A percentile compares a stretch with the other conserved stretches of the same genome.
phyloP scores from a whole-genome alignment of 2,113 vertebrate species.

The Crotalus viridis region DNA sequence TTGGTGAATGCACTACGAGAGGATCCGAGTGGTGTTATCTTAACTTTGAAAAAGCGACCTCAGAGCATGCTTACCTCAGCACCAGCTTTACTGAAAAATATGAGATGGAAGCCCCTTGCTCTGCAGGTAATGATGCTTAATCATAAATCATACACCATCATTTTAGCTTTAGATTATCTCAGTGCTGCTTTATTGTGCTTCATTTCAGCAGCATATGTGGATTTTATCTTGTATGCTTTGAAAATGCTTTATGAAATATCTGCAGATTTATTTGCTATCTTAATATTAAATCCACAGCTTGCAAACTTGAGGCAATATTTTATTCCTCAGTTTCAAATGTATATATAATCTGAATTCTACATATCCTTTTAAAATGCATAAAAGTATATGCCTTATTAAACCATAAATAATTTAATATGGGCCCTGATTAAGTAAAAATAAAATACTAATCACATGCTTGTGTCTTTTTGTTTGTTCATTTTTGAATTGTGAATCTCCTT shows the following conservation, averaged over 20 bases:
- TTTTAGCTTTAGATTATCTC: conserved; percentile 78
- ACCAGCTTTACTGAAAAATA: conserved; percentile 99
- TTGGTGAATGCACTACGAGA: conserved; percentile 97
- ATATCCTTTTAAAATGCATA: conserved; percentile 22
- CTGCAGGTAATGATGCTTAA: conserved; percentile 95
- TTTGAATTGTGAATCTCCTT: not conserved
- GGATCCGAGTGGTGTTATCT: conserved; percentile 97
- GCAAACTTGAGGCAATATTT: conserved; percentile 52
- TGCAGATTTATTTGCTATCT: conserved; percentile 56
- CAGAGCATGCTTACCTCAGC: conserved; percentile 99
- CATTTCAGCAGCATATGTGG: conserved; percentile 78
- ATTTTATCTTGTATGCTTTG: conserved; percentile 73
- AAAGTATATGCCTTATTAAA: conserved; percentile 15
- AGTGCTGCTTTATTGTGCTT: conserved; percentile 81
- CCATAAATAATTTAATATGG: not conserved
- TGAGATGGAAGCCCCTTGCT: conserved; percentile 99
- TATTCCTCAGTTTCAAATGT: conserved; percentile 32
- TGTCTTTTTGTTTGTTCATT: not conserved
- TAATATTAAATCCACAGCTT: conserved; percentile 34
- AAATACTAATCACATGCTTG: not conserved
- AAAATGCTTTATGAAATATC: conserved; percentile 74
- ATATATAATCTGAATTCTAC: conserved; percentile 34
- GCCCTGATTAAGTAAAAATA: not conserved
- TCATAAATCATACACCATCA: conserved; percentile 86
- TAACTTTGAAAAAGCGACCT: conserved; percentile 99